These are phyloP conservation scores for Sturnus vulgaris DNA, from an alignment of 2,113 vertebrate genomes.

Conservation along the genomic window DNA sequence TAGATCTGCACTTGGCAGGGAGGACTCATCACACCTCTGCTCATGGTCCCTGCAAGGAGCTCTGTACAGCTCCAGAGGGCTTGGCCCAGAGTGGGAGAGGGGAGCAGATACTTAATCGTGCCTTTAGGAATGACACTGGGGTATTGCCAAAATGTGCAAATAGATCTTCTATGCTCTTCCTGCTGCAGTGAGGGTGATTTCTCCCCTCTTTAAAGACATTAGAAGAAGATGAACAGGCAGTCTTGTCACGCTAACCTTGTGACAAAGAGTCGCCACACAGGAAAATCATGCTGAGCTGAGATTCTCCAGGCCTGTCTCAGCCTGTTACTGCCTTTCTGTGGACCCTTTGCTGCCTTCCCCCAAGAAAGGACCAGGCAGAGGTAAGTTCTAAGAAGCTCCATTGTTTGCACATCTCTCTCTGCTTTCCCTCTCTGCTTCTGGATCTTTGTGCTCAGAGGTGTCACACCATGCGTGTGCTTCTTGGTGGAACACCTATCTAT, in stretches of 20 bases:
- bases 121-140: accelerated
- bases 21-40: neutral
- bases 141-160: neutral
- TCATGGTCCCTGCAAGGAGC: neutral
- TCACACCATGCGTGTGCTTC: neutral
- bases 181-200: neutral
- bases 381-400: neutral
- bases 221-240: neutral
- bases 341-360: neutral
- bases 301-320: neutral
- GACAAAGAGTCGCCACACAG: neutral
- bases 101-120: neutral
- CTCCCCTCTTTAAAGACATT: neutral
- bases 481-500: accelerated
- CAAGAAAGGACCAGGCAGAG: neutral
- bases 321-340: neutral
- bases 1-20: neutral
- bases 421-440: neutral
- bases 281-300: neutral
- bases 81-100: neutral
- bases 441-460: neutral
- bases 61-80: neutral
- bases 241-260: neutral
- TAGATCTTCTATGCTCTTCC: neutral
- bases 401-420: neutral